These are phyloP conservation scores for Nesoenas mayeri DNA, from an alignment of 2,113 vertebrate genomes.

Conservation along the genomic window DNA sequence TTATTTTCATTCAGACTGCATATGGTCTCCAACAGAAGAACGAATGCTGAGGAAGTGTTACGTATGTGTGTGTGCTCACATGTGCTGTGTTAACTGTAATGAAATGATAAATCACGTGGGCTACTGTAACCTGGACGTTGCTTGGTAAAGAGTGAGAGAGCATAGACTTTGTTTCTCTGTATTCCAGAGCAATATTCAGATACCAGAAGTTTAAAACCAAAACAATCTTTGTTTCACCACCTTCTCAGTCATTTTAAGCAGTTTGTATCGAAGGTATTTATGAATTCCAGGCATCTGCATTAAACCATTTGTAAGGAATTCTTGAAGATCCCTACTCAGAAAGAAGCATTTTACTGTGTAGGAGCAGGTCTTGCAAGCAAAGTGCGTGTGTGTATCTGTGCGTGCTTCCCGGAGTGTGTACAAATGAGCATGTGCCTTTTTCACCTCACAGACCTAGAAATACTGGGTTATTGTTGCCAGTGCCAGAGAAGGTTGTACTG, in stretches of 20 bases:
- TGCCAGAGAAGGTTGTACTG: neutral
- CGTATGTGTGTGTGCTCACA: neutral
- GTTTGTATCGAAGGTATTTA: neutral
- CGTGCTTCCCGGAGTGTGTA: neutral
- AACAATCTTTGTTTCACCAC: neutral
- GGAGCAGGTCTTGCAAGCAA: neutral
- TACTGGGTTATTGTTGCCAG: neutral
- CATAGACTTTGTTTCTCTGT: neutral
- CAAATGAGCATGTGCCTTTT: neutral
- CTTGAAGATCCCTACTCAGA: neutral
- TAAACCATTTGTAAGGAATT: neutral
- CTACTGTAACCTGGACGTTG: neutral
- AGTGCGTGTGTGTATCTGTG: neutral
- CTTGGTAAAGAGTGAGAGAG: neutral
- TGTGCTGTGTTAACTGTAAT: neutral
- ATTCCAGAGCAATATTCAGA: constrained; percentile 15
- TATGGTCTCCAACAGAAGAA: neutral
- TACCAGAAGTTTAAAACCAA: neutral
- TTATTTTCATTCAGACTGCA: neutral
- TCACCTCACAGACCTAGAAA: neutral
- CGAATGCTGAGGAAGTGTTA: neutral
- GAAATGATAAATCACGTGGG: neutral
- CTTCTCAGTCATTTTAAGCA: neutral
- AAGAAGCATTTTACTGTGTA: neutral
- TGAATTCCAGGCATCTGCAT: neutral